Base-by-base conservation (phyloP, 2,797 vertebrate genomes). In the Falco concolor region DNA sequence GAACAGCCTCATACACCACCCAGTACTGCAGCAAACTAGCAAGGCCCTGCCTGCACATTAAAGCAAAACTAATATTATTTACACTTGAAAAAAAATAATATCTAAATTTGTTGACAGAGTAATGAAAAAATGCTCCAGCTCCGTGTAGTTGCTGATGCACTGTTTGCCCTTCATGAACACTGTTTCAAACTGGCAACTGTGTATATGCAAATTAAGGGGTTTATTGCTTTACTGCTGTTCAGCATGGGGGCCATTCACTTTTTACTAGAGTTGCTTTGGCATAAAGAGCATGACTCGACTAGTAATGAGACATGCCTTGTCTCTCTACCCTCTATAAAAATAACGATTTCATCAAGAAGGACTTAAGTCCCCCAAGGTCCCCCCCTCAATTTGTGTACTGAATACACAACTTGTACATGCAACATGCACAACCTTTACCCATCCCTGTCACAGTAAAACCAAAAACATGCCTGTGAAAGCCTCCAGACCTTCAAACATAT, bases 401-500 rank as follows among this genome's bases (percentile, higher is more conserved):
- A 28, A 40, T 10, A 36, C 12, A 8, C 60, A 75, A 93, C 44
- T 79, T 68, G 7, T 19, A 50, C 59, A 44, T 30, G 56, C 53
- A 61, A 8, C 0, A 0, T 4, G 34, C 63, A 40, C 57, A 25
- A 8, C 18, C 76, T 30, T 61, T n/a, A 8, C 28, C 59, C 59
- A 27, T 11, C 52, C 47, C 21, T 52, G 27, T 22, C 21, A 52
- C 21, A 47, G 59, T 6, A 50, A 65, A 77, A 27, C n/a, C 30
- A 23, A 76, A 82, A 38, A 3, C 12, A 23, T 1, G 13, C 34
- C 8, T 3, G 23, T 14, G 59, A 68, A 78, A 38, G 34, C 42
- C 61, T 60, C 36, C 56, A 28, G 56, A 42, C 45, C 49, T 45
- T 67, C 91, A 60, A 83, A 32, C 6, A 7, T 6, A 21, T 49